A percentile compares a stretch with the other conserved stretches of the same genome.
Conservation (phyloP, 1,140 invertebrate species). For the Drosophila lini region DNA sequence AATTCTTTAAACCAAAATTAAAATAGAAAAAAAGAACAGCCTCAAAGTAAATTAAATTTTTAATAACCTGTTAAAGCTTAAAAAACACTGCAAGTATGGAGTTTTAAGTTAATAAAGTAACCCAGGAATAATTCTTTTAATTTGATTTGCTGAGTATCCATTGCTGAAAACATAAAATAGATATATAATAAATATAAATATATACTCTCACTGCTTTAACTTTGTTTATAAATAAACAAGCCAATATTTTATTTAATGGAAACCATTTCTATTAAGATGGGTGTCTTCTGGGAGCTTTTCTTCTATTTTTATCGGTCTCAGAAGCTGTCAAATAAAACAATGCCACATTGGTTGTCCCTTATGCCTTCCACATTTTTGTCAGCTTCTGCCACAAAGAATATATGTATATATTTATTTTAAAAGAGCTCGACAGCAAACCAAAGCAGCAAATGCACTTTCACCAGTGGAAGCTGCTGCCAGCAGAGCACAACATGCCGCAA, state of each 20-base stretch:
- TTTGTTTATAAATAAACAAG: not conserved
- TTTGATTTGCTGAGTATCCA: not conserved
- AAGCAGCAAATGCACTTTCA: constrained; percentile 52
- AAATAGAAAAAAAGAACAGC: not conserved
- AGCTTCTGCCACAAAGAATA: constrained; percentile 16
- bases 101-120: not conserved
- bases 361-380: not conserved
- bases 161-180: not conserved
- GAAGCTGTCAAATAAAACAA: constrained; percentile 43
- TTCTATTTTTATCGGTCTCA: not conserved
- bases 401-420: constrained; percentile 19
- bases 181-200: not conserved
- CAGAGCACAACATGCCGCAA: constrained; percentile 58
- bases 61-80: not conserved
- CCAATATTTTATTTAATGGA: not conserved
- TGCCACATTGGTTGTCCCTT: constrained; percentile 22
- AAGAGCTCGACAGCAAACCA: constrained; percentile 37
- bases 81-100: not conserved
- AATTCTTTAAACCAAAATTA: not conserved
- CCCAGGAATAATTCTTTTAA: not conserved
- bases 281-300: not conserved
- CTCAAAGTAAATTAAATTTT: not conserved
- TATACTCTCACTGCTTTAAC: too few relatives aligned
- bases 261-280: not conserved
- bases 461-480: constrained; percentile 34